phyloP scores from a whole-genome alignment of 2,797 vertebrate genomes.

The Peromyscus eremicus region DNA sequence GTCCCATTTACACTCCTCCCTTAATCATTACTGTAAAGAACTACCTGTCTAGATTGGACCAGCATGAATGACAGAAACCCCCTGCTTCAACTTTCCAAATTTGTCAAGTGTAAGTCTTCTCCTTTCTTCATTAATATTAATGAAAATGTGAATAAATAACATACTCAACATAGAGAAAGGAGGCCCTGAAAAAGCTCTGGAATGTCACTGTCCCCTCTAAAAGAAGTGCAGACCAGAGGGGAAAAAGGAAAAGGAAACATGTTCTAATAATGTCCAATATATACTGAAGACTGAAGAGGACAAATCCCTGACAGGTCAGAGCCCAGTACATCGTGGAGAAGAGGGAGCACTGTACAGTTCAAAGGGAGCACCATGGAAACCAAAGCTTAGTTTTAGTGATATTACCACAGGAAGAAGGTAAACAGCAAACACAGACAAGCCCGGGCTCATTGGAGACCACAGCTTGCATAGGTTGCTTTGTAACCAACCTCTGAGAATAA shows the following conservation, averaged over 20 bases:
- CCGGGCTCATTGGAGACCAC: not conserved
- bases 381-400: not conserved
- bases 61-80: not conserved
- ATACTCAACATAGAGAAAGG: not conserved
- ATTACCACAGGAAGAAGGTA: not conserved
- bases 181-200: not conserved
- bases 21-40: not conserved
- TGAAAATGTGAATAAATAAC: slow-evolving; percentile 28
- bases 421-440: not conserved
- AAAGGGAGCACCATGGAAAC: not conserved
- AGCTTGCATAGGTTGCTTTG: not conserved
- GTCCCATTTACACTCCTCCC: slow-evolving; percentile 2
- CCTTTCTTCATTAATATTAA: slow-evolving; percentile 42
- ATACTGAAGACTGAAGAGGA: slow-evolving; percentile 34
- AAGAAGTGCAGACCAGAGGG: not conserved
- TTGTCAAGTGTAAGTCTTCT: not conserved
- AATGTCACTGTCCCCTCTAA: not conserved
- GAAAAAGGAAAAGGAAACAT: not conserved
- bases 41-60: not conserved
- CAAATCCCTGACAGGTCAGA: not conserved
- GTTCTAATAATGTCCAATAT: not conserved
- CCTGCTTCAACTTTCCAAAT: not conserved
- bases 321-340: not conserved
- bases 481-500: slow-evolving; percentile 5
- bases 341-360: not conserved